Evolutionary conservation across 2,797 vertebrate genomes (phyloP), one percentile per base, ranked within the genome.

Genomic region (Steatocranus sp.): DNA sequence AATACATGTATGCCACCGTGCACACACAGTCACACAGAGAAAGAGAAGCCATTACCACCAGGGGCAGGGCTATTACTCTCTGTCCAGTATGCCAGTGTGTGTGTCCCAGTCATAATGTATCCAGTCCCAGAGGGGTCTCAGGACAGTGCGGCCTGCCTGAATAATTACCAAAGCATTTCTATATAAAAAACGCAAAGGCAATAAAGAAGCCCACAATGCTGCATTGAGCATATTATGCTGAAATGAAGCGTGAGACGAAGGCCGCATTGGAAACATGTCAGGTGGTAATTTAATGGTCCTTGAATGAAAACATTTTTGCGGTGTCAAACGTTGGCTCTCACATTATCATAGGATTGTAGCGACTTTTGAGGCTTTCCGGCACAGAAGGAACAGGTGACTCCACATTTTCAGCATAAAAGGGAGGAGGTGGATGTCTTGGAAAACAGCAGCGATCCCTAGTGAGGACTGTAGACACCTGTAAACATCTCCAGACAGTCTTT

Each of bases 41-140:
- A 81, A 88, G 82, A 90, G 90, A 93, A 90, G 91, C 94, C 89
- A 95, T 96, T 96, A 96, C 87, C 88, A 89, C 80, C 87, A 79
- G 18, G 82, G 89, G 87, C 86, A 92, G 90, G 89, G 84, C 93
- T 93, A 96, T 96, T 96, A 95, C 92, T 95, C 94, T 95, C 93
- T 94, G 95, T 96, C 95, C 92, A 86, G 80, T 70, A 82, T 87
- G 82, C 82, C 68, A 76, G 82, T 82, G 78, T 87, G 88, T 76
- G 68, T 80, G 88, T 54, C 61, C 66, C 36, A 68, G 82, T 75
- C 76, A 83, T 92, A 92, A 92, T 93, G 88, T 91, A 80, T 84
- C 80, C 75, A 76, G 63, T 93, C 92, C 91, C 93, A 86, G 43
- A 83, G 81, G 90, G 80, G 87, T 81, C 80, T 90, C 50, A 66